Evolutionary conservation across 2,888 invertebrate genomes (phyloP), one percentile per base, ranked within the genome.

Genomic region (Lissonota sp.): DNA sequence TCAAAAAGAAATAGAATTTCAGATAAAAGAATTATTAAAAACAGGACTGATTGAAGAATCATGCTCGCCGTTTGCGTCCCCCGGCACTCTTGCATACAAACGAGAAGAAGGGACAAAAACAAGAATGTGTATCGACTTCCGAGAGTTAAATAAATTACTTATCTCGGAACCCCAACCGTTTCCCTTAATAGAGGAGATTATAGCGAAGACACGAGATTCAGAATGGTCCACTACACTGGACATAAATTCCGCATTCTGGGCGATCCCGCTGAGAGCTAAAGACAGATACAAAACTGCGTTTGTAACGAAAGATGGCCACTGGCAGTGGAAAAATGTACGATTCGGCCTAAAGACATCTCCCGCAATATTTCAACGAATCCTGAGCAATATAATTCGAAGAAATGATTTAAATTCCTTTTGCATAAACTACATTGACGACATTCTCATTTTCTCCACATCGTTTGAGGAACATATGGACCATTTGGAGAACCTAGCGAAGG

Each of bases 61-160:
- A 16, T 77, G 73, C 70, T 69, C 73, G 2, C 81, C 81, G 6
- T 83, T 83, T 49, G 83, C 80, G 7, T 69, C 83, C 0, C 83
- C 84, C 2, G 83, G 83, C 42, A 83, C 84, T 7, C 66, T 83
- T 0, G 83, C 76, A 14, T 85, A 79, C 62, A 82, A 85, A 76
- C 69, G 80, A 60, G 85, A 86, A 49, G 86, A 85, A 46, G 78
- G 76, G 8, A 72, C 75, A n/a, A 83, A 75, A 73, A 79, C 79
- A 49, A 81, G 85, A 75, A 55, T 86, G 67, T 86, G 84, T 37
- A 84, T 82, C 51, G 72, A 78, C 7, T 72, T 72, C 49, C 37
- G 78, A 42, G 77, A 71, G 42, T 8, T 66, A 58, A 84, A 84
- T 66, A 75, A 83, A 81, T 53, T 77, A 67, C 69, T 83, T 7